These are phyloP conservation scores for Drosophila albomicans DNA, from an alignment of 1,140 invertebrate genomes.

Conservation along the genomic window DNA sequence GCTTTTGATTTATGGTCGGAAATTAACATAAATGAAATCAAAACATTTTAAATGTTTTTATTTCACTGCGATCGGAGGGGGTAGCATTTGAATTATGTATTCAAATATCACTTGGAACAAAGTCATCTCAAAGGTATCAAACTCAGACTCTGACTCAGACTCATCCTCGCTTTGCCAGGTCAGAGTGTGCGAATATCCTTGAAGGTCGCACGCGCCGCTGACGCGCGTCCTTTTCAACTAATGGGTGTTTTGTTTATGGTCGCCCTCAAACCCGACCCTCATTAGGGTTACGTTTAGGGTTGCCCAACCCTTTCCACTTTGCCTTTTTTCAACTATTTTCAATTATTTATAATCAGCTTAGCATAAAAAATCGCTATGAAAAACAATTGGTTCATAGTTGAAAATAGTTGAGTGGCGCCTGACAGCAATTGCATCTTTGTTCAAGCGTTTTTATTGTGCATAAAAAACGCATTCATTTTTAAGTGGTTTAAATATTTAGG, in stretches of 20 bases:
- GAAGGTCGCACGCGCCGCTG: constrained; percentile 66
- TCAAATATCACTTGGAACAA: constrained; percentile 67
- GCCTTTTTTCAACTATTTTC: constrained; percentile 41
- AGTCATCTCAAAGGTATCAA: constrained; percentile 57
- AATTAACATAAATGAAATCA: constrained; percentile 80
- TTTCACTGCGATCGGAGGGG: constrained; percentile 26
- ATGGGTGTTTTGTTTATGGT: constrained; percentile 76
- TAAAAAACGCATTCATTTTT: constrained; percentile 32
- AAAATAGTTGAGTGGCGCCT: constrained; percentile 49
- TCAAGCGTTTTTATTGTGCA: constrained; percentile 22
- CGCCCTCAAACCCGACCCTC: constrained; percentile 59
- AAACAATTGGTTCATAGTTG: constrained; percentile 29
- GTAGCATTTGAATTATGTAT: constrained; percentile 55
- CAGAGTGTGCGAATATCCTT: constrained; percentile 57
- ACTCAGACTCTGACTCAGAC: no score
- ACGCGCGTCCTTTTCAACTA: constrained; percentile 52
- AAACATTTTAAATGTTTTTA: constrained; percentile 78
- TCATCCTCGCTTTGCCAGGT: background rate
- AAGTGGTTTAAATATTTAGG: constrained; percentile 32
- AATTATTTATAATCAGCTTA: constrained; percentile 78
- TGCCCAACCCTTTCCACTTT: constrained; percentile 35
- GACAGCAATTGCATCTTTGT: constrained; percentile 47
- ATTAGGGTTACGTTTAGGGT: constrained; percentile 49
- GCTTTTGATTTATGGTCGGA: constrained; percentile 65
- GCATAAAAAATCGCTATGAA: constrained; percentile 25